Evolutionary conservation across 1,140 invertebrate genomes (phyloP), one percentile per base, ranked within the genome.

Genomic region (Melanaphis sacchari): DNA sequence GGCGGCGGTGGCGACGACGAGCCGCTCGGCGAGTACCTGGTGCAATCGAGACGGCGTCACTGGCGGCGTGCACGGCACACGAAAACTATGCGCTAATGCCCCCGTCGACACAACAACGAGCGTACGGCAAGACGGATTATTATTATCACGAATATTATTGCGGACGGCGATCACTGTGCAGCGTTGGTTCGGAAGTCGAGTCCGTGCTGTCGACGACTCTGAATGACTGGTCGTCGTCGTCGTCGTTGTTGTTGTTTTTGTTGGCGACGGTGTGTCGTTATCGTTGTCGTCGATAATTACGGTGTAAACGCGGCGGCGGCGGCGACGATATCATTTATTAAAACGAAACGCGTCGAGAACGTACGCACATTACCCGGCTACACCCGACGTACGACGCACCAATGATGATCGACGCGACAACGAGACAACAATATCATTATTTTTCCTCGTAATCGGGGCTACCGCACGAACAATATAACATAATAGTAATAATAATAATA

Each of bases 381-480:
- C 88, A 89, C 88, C 49, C 88, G 88, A 89, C 46, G 36, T 38
- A 36, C 2, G 59, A 76, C 59, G 41, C 24, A 31, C 26, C 84
- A 11, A 15, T 18, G 46, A 43, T 36, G 36, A 24, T 54, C 88
- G 88, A 89, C 88, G 31, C 46, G 36, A 52, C 88, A 46, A 89
- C 88, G 46, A 54, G n/a, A 89, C 21, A 89, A 89, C 21, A 89
- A 89, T 54, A 54, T 89, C 88, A 89, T 89, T n/a, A 82, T 84
- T 84, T 49, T 46, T 31, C n/a, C 84, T 54, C 15, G 18, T 49
- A 43, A 85, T 43, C 84, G 84, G 84, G 40, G 38, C 59, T 85
- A 84, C 41, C 84, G 85, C 88, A 54, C 88, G 87, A 36, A 85
- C 84, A 43, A 76, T n/a, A 76, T 76, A 76, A 52, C 24, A 52